Conservation (phyloP, 2,113 vertebrate genomes). For the Naja naja region DNA sequence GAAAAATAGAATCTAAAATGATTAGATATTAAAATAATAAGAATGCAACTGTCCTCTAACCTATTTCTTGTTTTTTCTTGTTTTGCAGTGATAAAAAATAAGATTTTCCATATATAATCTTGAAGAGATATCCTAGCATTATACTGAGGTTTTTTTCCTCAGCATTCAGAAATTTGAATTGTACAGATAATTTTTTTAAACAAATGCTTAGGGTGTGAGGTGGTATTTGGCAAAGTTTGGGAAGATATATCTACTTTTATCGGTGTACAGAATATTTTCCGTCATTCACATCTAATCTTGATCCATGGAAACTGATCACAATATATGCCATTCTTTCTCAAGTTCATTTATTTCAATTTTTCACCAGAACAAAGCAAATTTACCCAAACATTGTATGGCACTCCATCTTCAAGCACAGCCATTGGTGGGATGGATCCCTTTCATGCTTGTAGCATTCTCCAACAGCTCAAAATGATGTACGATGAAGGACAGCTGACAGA, state of each 20-base stretch:
- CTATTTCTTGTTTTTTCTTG: background rate
- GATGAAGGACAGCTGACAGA: conserved; percentile 97
- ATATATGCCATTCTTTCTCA: background rate
- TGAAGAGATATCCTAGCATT: background rate
- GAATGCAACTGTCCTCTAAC: background rate
- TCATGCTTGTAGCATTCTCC: conserved; percentile 94
- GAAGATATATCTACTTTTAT: background rate
- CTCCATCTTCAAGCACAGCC: conserved; percentile 81
- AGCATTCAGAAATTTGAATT: background rate
- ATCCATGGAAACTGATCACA: background rate
- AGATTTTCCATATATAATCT: background rate
- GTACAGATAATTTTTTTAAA: background rate
- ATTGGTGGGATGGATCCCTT: conserved; percentile 86
- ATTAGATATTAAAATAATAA: background rate
- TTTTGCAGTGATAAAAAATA: background rate
- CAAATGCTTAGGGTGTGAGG: background rate
- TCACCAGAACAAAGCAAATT: conserved; percentile 89
- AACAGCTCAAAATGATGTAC: conserved; percentile 96
- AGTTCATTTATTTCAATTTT: conserved; percentile 46
- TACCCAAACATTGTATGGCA: conserved; percentile 92
- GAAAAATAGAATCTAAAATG: background rate
- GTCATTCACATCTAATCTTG: background rate
- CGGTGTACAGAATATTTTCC: background rate
- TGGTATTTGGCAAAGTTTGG: background rate
- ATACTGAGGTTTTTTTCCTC: background rate